Evolutionary conservation across 2,888 invertebrate genomes (phyloP), one percentile per base, ranked within the genome.

Genomic region (Diogma glabrata): DNA sequence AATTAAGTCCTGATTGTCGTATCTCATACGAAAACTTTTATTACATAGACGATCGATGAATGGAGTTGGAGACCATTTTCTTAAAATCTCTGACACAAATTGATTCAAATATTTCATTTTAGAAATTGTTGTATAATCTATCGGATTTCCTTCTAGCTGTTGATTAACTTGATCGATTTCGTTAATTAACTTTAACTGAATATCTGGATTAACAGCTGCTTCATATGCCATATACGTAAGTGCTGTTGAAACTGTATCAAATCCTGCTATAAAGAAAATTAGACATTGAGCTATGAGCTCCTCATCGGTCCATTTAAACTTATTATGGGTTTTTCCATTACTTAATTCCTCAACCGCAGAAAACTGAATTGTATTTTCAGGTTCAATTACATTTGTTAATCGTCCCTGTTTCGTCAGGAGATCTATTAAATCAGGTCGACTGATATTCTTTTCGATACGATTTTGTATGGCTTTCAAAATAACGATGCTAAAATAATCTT

Each of bases 91-190:
- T 58, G 76, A 75, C 0, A 79, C 61, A 1, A 79, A 76, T 77
- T 77, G 77, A 52, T 80, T 79, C 68, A 81, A 61, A 53, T 80
- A 81, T 19, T 70, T 70, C 76, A 81, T 72, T n/a, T n/a, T n/a
- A n/a, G n/a, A n/a, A n/a, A n/a, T n/a, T n/a, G n/a, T n/a, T 24
- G 74, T 75, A 55, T 77, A 79, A 45, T 73, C 72, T 14, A 22
- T n/a, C 22, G 20, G n/a, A 9, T 9, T 28, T 19, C n/a, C 19
- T 17, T 8, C 17, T 4, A 28, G 12, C 17, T 26, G 56, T 19
- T 52, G 53, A 20, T 54, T 51, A 7, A 54, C 53, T 1, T 56
- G 71, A 17, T 65, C 69, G 26, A 82, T 75, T 66, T 82, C 81
- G 40, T 71, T 58, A 2, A 67, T 68, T 1, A 82, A 63, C 49